Base-by-base conservation (phyloP, 2,113 vertebrate genomes). In the Amia ocellicauda region DNA sequence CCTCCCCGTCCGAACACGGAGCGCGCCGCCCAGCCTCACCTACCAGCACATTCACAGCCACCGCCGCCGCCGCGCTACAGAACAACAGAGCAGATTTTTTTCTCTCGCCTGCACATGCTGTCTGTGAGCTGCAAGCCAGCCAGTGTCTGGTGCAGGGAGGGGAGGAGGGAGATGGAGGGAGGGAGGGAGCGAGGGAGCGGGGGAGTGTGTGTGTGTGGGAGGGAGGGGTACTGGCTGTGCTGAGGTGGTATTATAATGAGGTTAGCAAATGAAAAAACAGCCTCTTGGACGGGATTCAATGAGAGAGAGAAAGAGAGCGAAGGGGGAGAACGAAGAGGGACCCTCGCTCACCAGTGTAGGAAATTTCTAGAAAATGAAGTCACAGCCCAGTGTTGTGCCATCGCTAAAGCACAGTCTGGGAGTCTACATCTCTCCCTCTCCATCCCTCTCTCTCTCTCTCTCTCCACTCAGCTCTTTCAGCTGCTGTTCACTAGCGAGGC, bases 291-390 rank as follows among this genome's bases (percentile, higher is more conserved):
- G 45, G 27, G 29, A 65, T 65, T 65, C 28, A 64, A 49, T 57
- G 24, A 43, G 16, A 53, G 51, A 53, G 51, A 53, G 36, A 10
- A 3, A 13, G 19, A 26, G 60, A 51, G 20, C 23, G n/a, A 14
- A n/a, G 22, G 29, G 43, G 55, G 43, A 13, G 28, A 58, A 36
- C 28, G 42, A 14, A 7, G 28, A 50, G 42, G 58, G 26, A 42
- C 23, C 41, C 58, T 20, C 17, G 41, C 41, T 16, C 27, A 49
- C 26, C 42, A 5, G 60, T n/a, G 1, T 14, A 63, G 36, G 54
- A 66, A 66, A 58, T 41, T 66, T 58, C 63, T 66, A 58, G 63
- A 11, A 36, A 11, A 36, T 36, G 5, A 58, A 66, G 55, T 43
- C 17, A 9, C 27, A 58, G 45, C 17, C 55, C 20, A 42, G 27